Evolutionary conservation across 1,140 invertebrate species (phyloP), one percentile per base, ranked within the genome.

Genomic region (Heterodera carotae): DNA sequence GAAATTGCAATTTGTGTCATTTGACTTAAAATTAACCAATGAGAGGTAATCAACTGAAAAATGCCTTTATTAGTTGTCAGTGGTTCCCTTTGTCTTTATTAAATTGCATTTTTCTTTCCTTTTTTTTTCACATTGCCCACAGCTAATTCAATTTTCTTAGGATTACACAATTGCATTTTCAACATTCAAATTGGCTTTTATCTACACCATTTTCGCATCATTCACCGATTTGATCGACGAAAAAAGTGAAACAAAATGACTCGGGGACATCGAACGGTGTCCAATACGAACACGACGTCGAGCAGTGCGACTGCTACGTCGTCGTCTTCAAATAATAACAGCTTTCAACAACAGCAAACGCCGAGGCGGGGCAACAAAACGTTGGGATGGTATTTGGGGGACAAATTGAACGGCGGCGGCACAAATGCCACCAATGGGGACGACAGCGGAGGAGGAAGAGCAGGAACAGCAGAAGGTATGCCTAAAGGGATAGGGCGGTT

Each of bases 281-380:
- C 27, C 34, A 18, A 69, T 29, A 71, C 69, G 33, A 53, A 3
- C 8, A 25, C 48, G 39, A 48, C 39, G 22, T 4, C 48, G 69
- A 8, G 34, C 69, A 71, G 59, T 56, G 33, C 69, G 31, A 33
- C n/a, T 71, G 18, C n/a, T 36, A 25, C 48, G 36, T 56, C 43
- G 36, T 64, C 39, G 56, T 74, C 43, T 74, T 74, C 72, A 29
- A 59, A 6, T 7, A 72, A 22, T 25, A 73, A 29, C 43, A 73
- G 22, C 22, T 27, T 27, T n/a, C 27, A 33, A 62, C 48, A 59
- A 36, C 72, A 64, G 39, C 71, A 25, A 48, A 62, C 72, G 31
- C 72, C 72, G 27, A 15, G 76, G 62, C 27, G 76, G 31, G 76
- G 69, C 36, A 77, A 77, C 69, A 77, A 75, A 69, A 75, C 69